Percentiles rank a stretch among this genome's conserved stretches.
These are phyloP conservation scores for Brachionus asplanchnoidis DNA, from an alignment of 1,140 invertebrate genomes.

Conservation along the genomic window DNA sequence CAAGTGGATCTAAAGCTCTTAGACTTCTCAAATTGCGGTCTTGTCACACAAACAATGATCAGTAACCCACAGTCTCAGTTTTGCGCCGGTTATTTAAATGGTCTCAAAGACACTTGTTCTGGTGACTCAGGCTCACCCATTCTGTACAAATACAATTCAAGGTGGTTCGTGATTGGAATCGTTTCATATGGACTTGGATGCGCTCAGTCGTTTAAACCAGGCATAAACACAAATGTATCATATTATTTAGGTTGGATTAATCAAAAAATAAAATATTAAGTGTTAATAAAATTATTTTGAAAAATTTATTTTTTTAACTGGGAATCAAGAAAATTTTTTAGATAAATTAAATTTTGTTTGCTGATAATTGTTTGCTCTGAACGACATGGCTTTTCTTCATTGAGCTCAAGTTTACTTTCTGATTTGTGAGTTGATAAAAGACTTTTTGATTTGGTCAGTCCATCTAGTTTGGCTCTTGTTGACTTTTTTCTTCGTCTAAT, in stretches of 20 bases:
- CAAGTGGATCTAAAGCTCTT: not conserved
- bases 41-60: not conserved
- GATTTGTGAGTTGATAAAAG: not conserved
- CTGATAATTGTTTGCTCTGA: not conserved
- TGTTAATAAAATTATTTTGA: not conserved
- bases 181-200: slow-evolving; percentile 91
- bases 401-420: not conserved
- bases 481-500: not conserved
- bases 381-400: not conserved
- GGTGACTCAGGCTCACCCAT: slow-evolving; percentile 69
- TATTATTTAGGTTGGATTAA: slow-evolving; percentile 81
- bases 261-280: slow-evolving; percentile 49
- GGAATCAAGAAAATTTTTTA: not conserved
- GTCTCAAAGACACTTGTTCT: slow-evolving; percentile 62
- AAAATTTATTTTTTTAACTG: not conserved
- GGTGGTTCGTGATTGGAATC: slow-evolving; percentile 77
- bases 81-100: slow-evolving; percentile 61
- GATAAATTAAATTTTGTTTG: not conserved
- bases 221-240: slow-evolving; percentile 79
- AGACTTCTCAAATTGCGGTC: not conserved
- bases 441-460: not conserved
- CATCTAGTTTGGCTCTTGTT: not conserved
- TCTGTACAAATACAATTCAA: slow-evolving; percentile 61
- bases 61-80: slow-evolving; percentile 64
- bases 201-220: slow-evolving; percentile 79